Evolutionary conservation across 2,113 vertebrate species (phyloP), one percentile per base, ranked within the genome.

Genomic region (Geothlypis trichas): DNA sequence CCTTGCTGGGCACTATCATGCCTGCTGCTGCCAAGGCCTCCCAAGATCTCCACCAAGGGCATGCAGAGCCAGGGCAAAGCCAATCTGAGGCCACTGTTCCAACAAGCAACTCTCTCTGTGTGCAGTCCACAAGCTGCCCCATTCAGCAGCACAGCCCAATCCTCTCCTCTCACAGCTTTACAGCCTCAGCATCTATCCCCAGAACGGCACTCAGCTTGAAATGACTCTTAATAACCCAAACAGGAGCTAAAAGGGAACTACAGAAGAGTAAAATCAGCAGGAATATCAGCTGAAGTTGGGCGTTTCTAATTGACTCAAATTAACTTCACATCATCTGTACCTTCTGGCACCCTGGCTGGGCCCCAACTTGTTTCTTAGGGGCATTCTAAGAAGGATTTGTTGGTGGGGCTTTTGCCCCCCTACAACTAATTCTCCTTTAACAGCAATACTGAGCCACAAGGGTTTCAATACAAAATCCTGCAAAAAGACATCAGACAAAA

Each of bases 11-110:
- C 22, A 24, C 26, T 0, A 0, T 16, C 5, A 0, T 20, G 51
- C 23, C 33, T 46, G 39, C 37, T 26, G 2, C 28, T 16, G 41
- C 33, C 4, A 0, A 4, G 4, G 5, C 33, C 2, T 5, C n/a
- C 59, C 4, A 1, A 84, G 44, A 63, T 31, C 68, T 57, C 55
- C 18, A 13, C 73, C 22, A 3, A 1, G 49, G 42, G 35, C 3
- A 3, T 14, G 47, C 21, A 10, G 49, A 80, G 44, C n/a, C 8
- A 3, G 55, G 55, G 52, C 23, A 46, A 22, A 15, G 62, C n/a
- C 4, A 4, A 2, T 0, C 15, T 0, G 1, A 88, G 37, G 31
- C 17, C 2, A 1, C 42, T 2, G 3, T 51, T 59, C 30, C 1
- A 5, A 87, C 27, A 44, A 47, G 35, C 35, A 87, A 11, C 33